phyloP scores from a whole-genome alignment of 2,797 vertebrate genomes.

The Sandelia bainsii region DNA sequence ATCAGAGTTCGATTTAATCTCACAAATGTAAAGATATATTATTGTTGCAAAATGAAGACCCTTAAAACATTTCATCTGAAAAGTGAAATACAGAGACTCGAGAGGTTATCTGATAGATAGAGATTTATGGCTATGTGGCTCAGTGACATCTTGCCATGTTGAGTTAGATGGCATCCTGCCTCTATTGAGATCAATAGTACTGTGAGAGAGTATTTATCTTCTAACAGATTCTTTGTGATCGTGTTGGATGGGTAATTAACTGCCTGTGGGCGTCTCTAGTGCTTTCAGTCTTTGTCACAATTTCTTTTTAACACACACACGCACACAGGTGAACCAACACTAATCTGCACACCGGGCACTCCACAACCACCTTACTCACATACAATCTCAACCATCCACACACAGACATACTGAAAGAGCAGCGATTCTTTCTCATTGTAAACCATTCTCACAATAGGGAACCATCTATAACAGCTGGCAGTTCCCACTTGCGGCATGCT shows the following conservation, averaged over 20 bases:
- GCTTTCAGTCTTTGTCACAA: conserved; percentile 50
- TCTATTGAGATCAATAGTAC: conserved; percentile 49
- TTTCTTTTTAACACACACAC: conserved; percentile 37
- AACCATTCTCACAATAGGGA: conserved; percentile 23
- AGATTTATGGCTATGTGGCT: conserved; percentile 17
- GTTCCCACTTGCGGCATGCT: conserved; percentile 35
- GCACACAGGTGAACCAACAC: conserved; percentile 11
- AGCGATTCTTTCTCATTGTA: conserved; percentile 27
- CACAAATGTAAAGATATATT: conserved; percentile 62
- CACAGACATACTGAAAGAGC: conserved; percentile 29
- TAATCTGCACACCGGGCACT: not conserved
- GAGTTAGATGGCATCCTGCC: conserved; percentile 37
- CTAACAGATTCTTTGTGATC: conserved; percentile 51
- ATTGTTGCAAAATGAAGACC: conserved; percentile 34
- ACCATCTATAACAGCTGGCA: conserved; percentile 53
- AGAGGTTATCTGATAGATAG: conserved; percentile 15
- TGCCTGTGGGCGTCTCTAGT: conserved; percentile 43
- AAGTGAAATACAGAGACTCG: conserved; percentile 23
- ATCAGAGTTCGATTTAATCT: conserved; percentile 47
- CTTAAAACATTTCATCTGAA: conserved; percentile 34
- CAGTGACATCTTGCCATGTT: conserved; percentile 28
- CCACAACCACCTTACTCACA: not conserved
- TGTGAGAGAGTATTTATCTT: conserved; percentile 53
- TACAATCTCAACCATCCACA: conserved; percentile 1
- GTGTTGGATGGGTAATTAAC: conserved; percentile 61